Percentiles rank a stretch among this genome's conserved stretches.
Conservation (phyloP, 2,888 invertebrate genomes). For the Conus canariensis region DNA sequence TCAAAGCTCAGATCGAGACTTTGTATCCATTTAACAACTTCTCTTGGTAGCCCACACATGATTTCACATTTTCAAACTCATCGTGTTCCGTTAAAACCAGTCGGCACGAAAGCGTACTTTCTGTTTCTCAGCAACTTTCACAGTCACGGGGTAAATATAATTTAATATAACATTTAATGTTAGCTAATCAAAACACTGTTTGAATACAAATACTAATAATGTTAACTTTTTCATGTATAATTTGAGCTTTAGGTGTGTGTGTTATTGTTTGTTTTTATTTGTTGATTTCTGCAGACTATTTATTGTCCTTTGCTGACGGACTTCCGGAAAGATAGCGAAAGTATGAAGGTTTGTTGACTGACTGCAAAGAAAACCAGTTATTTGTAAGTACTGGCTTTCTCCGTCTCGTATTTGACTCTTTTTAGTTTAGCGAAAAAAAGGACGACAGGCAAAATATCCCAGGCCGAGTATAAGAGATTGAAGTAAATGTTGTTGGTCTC, state of each 20-base stretch:
- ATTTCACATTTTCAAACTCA: constrained; percentile 29
- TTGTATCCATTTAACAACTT: constrained; percentile 77
- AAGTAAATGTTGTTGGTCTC: too few species aligned
- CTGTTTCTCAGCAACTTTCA: constrained; percentile 23
- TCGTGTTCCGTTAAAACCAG: neutral
- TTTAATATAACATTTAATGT: neutral
- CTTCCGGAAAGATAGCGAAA: constrained; percentile 20
- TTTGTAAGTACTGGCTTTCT: neutral
- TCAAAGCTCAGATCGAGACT: constrained; percentile 77
- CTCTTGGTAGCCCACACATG: constrained; percentile 75
- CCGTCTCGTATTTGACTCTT: neutral
- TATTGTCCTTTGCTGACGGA: neutral
- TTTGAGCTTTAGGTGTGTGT: neutral
- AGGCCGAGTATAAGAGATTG: too few species aligned
- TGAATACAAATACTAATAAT: too few species aligned
- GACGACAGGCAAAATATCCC: too few species aligned
- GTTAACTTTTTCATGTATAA: too few species aligned
- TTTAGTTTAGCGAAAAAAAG: neutral
- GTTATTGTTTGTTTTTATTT: neutral
- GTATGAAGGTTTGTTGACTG: neutral
- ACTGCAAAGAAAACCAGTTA: neutral
- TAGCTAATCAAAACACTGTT: too few species aligned
- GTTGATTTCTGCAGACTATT: neutral
- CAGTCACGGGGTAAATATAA: neutral
- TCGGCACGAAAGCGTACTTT: constrained; percentile 4